Evolutionary conservation across 2,113 vertebrate genomes (phyloP), one percentile per base, ranked within the genome.

Genomic region (Andinoacara biseriatus): DNA sequence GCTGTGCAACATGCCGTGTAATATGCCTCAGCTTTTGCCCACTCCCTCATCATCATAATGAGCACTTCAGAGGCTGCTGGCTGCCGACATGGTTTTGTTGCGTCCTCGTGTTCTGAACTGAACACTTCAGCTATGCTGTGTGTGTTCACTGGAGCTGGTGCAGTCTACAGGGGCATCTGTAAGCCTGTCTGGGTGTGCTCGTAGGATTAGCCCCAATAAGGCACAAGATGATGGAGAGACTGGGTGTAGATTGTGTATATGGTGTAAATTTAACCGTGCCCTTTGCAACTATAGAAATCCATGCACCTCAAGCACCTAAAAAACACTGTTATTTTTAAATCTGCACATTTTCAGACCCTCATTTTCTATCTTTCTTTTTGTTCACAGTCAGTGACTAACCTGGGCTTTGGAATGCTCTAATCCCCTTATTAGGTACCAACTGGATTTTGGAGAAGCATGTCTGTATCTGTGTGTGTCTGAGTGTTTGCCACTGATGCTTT

Each of bases 191-290:
- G 85, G 85, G 81, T 87, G 49, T 83, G 54, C 80, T 46, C 82
- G 81, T 81, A 74, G 90, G 90, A 92, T 91, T 87, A 91, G 76
- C 87, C 78, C 85, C 83, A 79, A 35, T 84, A 86, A 84, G 67
- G 74, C 57, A 80, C 88, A 78, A 84, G 90, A 86, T 81, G 86
- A 74, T 67, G 43, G 43, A 31, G 65, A 72, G 67, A 72, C 17
- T 72, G 46, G 5, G 29, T 81, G 84, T 84, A 75, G 38, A 74
- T 67, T 38, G 10, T 85, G 74, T 38, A 10, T 38, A 35, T 35
- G 33, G 33, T 81, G 85, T 81, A 57, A 80, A 58, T 90, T 83
- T 83, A 57, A 72, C 59, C 49, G 43, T 8, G 2, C 49, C 67
- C 18, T 20, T 8, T 61, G 62, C 76, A 63, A 33, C 80, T 78